Conservation (phyloP, 2,797 vertebrate species). For the Bucorvus abyssinicus region DNA sequence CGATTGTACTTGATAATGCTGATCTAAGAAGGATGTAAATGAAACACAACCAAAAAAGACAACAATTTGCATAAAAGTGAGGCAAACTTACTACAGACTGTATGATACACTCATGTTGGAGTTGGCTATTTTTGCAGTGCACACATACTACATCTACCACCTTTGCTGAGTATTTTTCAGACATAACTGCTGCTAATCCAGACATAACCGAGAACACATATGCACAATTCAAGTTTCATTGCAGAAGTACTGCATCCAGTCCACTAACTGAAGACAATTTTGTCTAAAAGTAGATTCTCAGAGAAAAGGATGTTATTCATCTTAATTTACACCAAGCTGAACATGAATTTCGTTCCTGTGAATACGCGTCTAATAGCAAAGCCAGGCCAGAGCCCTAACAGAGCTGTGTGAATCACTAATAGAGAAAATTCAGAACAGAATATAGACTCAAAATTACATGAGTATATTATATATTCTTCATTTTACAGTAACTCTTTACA, state of each 20-base stretch:
- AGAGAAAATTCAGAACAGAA: neutral
- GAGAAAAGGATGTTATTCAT: neutral
- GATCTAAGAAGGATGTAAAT: neutral
- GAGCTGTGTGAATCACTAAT: neutral
- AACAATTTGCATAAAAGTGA: neutral
- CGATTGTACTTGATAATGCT: neutral
- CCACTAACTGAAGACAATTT: neutral
- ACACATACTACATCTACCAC: neutral
- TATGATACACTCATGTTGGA: neutral
- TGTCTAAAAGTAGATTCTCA: neutral
- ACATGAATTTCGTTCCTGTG: neutral
- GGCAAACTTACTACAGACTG: neutral
- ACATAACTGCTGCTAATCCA: neutral
- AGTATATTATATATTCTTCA: neutral
- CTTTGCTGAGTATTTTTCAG: neutral
- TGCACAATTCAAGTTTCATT: neutral
- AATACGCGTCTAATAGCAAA: neutral
- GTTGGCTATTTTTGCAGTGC: neutral
- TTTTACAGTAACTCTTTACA: conserved; percentile 7
- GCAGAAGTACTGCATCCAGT: neutral
- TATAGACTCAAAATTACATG: neutral
- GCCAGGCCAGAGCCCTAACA: neutral
- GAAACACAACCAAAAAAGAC: neutral
- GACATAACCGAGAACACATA: neutral
- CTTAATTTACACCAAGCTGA: neutral